Evolutionary conservation across 2,888 invertebrate species (phyloP), one percentile per base, ranked within the genome.

Genomic region (Erannis defoliaria): DNA sequence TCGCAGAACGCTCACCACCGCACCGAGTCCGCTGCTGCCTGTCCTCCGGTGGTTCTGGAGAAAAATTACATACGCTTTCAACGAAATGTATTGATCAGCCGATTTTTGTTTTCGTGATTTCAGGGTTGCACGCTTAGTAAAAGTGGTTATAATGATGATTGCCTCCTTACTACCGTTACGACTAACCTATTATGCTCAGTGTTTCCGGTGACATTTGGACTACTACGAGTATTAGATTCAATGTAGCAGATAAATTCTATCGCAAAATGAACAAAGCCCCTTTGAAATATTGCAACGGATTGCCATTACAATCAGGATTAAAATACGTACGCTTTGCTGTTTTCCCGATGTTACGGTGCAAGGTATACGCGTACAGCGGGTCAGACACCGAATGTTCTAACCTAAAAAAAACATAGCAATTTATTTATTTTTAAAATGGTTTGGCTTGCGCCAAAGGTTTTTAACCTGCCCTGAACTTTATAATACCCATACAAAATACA

Each of bases 261-360:
- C 50, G 38, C n/a, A 38, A 18, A 29, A 51, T 14, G 37, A 46
- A 55, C 38, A 42, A 56, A 56, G 19, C 42, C 43, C 51, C 12
- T 65, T 67, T 74, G 71, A 75, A 72, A 71, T 75, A 78, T 71
- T 69, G 72, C 63, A 63, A 56, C 68, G 70, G 72, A 70, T 73
- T 70, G 71, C 62, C 70, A 62, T 60, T 66, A 64, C 72, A 64
- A 72, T 73, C 67, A 67, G 68, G 64, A 21, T 64, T 59, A 62
- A 62, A 66, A 61, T 66, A 57, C 21, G 55, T 14, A 48, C 45
- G 48, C 42, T 33, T 31, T 55, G 51, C 42, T 51, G 23, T 45
- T 37, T 38, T 49, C 46, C 60, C 56, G 56, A 19, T 43, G 38
- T 40, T 50, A 16, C 10, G 21, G 35, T 55, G 5, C 14, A 54